phyloP scores from a whole-genome alignment of 2,888 invertebrate genomes.

The Yponomeuta cagnagella region DNA sequence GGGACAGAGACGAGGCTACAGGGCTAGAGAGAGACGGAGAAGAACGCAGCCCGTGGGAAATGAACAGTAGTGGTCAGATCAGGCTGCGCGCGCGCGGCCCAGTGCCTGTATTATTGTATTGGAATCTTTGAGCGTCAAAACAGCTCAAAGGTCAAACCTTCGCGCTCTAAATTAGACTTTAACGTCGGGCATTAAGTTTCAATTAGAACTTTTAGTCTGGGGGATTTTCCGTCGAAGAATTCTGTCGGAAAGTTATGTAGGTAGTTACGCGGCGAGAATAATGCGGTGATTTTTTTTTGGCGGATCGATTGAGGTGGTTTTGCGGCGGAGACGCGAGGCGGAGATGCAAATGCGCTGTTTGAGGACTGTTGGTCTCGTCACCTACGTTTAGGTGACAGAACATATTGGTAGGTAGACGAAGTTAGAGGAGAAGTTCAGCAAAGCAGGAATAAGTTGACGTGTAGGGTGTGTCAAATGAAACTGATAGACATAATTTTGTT shows the following conservation, averaged over 20 bases:
- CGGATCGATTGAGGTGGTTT: conserved; percentile 67
- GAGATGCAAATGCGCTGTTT: conserved; percentile 69
- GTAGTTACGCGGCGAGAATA: conserved; percentile 62
- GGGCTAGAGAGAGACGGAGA: conserved; percentile 40
- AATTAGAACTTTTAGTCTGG: neutral
- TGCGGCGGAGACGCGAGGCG: conserved; percentile 54
- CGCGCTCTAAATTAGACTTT: neutral
- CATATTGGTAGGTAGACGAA: neutral
- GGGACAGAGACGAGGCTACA: conserved; percentile 50
- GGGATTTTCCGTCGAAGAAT: neutral
- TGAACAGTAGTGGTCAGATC: conserved; percentile 77
- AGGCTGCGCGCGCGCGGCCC: conserved; percentile 74
- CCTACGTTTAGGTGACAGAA: conserved; percentile 20
- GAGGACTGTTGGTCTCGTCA: conserved; percentile 60
- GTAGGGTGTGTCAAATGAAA: too few species aligned
- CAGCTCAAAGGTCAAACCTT: conserved; percentile 35
- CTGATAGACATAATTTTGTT: too few species aligned
- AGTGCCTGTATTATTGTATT: conserved; percentile 74
- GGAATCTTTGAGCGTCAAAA: conserved; percentile 49
- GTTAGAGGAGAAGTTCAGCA: too few species aligned
- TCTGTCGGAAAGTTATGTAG: conserved; percentile 41
- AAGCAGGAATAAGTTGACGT: too few species aligned
- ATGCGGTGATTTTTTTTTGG: conserved; percentile 69
- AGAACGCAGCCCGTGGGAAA: conserved; percentile 72
- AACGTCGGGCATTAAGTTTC: neutral